A percentile compares a stretch with the other conserved stretches of the same genome.
These are phyloP conservation scores for Dendrophyllia cribrosa DNA, from an alignment of 64 coral and sea anemone species.

Conservation along the genomic window DNA sequence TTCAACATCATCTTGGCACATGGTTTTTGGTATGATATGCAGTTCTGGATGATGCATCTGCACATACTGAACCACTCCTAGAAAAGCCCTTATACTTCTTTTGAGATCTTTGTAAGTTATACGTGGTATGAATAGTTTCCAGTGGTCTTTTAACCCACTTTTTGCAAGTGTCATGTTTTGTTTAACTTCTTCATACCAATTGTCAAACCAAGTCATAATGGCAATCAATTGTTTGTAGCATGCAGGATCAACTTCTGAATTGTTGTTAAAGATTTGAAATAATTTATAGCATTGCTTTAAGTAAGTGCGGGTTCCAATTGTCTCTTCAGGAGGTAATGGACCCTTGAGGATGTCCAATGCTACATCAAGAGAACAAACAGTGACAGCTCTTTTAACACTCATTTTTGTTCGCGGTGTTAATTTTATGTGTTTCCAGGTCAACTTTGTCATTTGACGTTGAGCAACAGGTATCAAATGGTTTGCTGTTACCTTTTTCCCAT, in stretches of 20 bases:
- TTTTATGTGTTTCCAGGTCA: constrained; percentile 34
- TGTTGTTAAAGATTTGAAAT: constrained; percentile 60
- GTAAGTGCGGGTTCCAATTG: constrained; percentile 37
- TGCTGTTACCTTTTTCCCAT: constrained; percentile 4
- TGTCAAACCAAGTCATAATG: constrained; percentile 36
- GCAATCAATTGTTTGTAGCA: constrained; percentile 24
- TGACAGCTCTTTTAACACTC: constrained; percentile 51
- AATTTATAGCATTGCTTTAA: constrained; percentile 21
- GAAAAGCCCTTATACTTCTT: constrained; percentile 53
- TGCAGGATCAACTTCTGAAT: constrained; percentile 28
- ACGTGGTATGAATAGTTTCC: constrained; percentile 48
- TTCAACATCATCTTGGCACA: constrained; percentile 78
- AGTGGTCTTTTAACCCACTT: constrained; percentile 3
- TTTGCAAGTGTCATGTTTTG: not conserved
- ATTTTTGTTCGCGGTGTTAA: constrained; percentile 51
- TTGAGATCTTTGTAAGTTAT: constrained; percentile 45
- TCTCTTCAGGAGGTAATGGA: constrained; percentile 38
- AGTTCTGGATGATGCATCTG: constrained; percentile 41
- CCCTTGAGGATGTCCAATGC: constrained; percentile 52
- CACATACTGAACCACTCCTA: constrained; percentile 53
- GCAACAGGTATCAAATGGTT: constrained; percentile 31
- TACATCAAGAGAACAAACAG: constrained; percentile 53
- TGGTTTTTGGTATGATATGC: constrained; percentile 55
- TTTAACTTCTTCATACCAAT: constrained; percentile 28
- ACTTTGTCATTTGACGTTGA: constrained; percentile 8